These are phyloP conservation scores for Nudaria mundana DNA, from an alignment of 2,888 invertebrate species.

Conservation along the genomic window DNA sequence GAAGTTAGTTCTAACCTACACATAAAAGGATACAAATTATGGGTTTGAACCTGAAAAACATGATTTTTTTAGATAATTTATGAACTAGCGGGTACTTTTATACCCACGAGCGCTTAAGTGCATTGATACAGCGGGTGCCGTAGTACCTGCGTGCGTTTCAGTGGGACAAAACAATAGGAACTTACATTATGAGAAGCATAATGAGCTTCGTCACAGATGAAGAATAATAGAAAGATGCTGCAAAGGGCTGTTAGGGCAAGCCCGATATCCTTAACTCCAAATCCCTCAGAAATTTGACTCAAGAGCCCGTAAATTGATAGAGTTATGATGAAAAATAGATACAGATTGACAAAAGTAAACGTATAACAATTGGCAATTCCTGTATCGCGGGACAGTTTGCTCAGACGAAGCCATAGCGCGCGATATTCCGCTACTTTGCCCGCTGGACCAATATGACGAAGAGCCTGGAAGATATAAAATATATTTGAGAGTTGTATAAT, in stretches of 20 bases:
- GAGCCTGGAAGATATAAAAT: constrained; percentile 61
- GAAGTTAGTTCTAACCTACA: constrained; percentile 84
- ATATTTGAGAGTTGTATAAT: background rate
- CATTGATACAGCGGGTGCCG: background rate
- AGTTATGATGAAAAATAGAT: constrained; percentile 87
- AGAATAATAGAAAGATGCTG: constrained; percentile 84
- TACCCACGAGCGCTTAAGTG: no score
- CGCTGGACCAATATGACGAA: constrained; percentile 85
- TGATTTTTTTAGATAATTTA: no score
- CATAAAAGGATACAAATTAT: background rate
- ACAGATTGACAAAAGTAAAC: constrained; percentile 84
- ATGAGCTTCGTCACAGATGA: constrained; percentile 88
- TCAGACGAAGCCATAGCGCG: constrained; percentile 85
- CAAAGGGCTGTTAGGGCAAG: constrained; percentile 84
- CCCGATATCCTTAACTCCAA: constrained; percentile 87
- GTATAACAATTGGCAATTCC: constrained; percentile 86
- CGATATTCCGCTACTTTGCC: constrained; percentile 86
- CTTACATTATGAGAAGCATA: constrained; percentile 87
- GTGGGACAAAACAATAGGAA: no score
- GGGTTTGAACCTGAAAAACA: no score
- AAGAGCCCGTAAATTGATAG: constrained; percentile 87
- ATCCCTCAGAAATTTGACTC: constrained; percentile 87
- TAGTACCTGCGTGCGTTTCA: no score
- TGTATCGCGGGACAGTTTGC: constrained; percentile 84
- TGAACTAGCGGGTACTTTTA: no score